Evolutionary conservation across 2,888 invertebrate species (phyloP), one percentile per base, ranked within the genome.

Genomic region (Unio pictorum): DNA sequence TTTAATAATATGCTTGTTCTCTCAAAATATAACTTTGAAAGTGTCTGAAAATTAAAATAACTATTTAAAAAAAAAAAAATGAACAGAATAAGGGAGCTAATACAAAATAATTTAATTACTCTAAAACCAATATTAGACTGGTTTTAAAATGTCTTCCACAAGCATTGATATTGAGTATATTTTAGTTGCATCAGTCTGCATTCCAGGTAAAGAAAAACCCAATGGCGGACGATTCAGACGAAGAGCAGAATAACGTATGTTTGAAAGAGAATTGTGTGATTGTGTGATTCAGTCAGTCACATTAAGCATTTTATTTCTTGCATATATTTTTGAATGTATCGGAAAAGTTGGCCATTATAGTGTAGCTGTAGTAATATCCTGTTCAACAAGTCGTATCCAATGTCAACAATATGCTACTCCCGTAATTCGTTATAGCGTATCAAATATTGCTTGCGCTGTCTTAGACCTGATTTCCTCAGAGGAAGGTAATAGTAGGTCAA

Each of bases 171-270:
- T 34, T 34, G 34, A 34, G 1, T 7, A 34, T 34, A 1, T 0
- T 7, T 1, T 7, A 8, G 7, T 34, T 34, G 7, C 7, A 7
- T 7, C 45, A 45, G 15, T 45, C 45, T 45, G 45, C 45, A 45
- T 45, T 45, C 45, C 45, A 45, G 3, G 45, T 45, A 11, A 45
- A 15, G 45, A 45, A 45, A 69, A 61, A 55, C 54, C 70, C 72
- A 75, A 79, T 82, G 81, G 79, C 74, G 69, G 79, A 79, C 74
- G 78, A 81, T 64, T 82, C 80, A 56, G 81, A 81, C 71, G 80
- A 82, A 68, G 81, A 79, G 69, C 75, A 74, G 75, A 64, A 61
- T 66, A 76, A 75, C 67, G 81, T 81, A 76, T 68, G 56, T 67
- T 65, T 67, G 59, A 28, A 55, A 61, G 17, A 30, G 55, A 63